Conservation (phyloP, 2,113 vertebrate species). For the Alligator sinensis region DNA sequence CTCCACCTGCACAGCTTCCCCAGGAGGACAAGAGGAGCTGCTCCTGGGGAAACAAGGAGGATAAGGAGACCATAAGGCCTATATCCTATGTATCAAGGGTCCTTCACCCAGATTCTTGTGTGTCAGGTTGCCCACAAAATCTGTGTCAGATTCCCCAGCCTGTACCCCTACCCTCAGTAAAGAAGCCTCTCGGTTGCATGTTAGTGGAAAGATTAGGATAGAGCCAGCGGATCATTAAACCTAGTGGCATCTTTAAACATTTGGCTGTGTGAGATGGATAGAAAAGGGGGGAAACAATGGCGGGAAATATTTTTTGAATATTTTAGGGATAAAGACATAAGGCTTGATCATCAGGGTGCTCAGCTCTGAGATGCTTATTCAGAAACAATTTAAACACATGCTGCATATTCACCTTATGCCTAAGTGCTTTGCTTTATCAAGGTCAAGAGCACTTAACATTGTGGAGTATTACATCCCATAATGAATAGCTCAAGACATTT, state of each 20-base stretch:
- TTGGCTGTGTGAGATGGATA: neutral
- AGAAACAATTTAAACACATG: neutral
- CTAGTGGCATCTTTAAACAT: neutral
- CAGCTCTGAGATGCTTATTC: neutral
- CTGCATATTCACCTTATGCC: neutral
- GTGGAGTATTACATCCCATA: neutral
- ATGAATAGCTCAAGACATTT: neutral
- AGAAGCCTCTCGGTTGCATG: neutral
- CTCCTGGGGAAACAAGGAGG: no score
- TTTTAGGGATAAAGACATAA: neutral
- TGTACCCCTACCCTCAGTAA: neutral
- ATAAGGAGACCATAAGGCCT: no score
- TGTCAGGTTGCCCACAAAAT: no score
- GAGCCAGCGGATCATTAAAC: neutral
- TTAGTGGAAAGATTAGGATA: neutral
- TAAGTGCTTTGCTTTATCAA: neutral
- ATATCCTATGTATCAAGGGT: no score
- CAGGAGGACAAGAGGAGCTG: no score
- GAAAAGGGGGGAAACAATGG: neutral
- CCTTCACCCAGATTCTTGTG: no score
- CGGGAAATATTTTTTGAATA: neutral
- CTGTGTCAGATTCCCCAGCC: accelerated
- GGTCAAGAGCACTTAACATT: neutral
- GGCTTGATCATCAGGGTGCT: neutral
- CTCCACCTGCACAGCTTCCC: no score